Evolutionary conservation across 2,888 invertebrate species (phyloP).

Genomic region (Euphydryas editha): DNA sequence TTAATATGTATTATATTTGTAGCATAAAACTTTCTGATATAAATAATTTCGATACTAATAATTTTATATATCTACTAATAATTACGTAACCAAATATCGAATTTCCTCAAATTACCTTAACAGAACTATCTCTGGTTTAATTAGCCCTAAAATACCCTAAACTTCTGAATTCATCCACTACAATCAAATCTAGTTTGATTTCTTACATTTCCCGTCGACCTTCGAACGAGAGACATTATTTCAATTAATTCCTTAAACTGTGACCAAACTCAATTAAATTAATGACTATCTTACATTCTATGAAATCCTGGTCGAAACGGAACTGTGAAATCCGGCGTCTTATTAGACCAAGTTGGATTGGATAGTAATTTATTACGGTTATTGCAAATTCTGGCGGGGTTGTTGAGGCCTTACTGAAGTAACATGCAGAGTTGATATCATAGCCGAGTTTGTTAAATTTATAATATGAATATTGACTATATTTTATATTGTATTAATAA

Average conservation of each 20-base stretch:
- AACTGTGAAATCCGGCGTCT: slow-evolving; percentile 58
- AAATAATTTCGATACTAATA: neutral
- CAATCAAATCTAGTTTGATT: slow-evolving; percentile 38
- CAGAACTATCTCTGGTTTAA: slow-evolving; percentile 11
- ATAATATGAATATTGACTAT: neutral
- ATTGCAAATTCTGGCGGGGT: slow-evolving; percentile 64
- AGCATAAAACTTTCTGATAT: too few relatives aligned
- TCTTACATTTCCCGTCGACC: slow-evolving; percentile 36
- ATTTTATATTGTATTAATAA: neutral
- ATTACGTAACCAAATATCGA: neutral
- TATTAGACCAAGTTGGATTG: slow-evolving; percentile 72
- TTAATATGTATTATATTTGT: too few relatives aligned
- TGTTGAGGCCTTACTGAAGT: slow-evolving; percentile 49
- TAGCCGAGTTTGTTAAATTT: slow-evolving; percentile 16
- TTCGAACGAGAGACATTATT: slow-evolving; percentile 42
- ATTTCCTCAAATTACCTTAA: neutral
- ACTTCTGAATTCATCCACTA: slow-evolving; percentile 21
- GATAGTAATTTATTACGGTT: slow-evolving; percentile 73
- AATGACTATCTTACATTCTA: slow-evolving; percentile 60
- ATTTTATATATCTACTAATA: neutral
- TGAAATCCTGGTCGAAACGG: slow-evolving; percentile 46
- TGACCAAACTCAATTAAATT: slow-evolving; percentile 64
- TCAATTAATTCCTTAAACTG: slow-evolving; percentile 49
- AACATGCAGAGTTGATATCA: slow-evolving; percentile 50
- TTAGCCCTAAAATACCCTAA: slow-evolving; percentile 15